Percentiles rank a stretch among this genome's conserved stretches.
These are phyloP conservation scores for Chloroclystis v-ata DNA, from an alignment of 2,888 invertebrate species.

Conservation along the genomic window DNA sequence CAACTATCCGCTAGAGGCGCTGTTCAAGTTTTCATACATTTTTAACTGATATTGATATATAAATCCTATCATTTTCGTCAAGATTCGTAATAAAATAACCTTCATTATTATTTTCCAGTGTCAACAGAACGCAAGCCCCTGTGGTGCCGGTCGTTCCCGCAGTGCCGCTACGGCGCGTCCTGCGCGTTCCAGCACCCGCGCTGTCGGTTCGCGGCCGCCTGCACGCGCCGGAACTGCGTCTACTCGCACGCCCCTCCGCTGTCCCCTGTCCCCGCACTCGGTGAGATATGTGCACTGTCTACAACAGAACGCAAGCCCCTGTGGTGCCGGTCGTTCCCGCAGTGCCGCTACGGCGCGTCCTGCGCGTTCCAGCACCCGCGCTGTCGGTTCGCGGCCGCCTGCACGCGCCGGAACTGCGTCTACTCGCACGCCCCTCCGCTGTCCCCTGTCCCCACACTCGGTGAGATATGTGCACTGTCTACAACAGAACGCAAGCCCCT, in stretches of 20 bases:
- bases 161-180: slow-evolving; percentile 92
- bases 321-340: slow-evolving; percentile 86
- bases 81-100: too few relatives aligned
- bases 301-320: slow-evolving; percentile 50
- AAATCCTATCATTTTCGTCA: too few relatives aligned
- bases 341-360: slow-evolving; percentile 92
- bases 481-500: slow-evolving; percentile 50
- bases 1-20: too few relatives aligned
- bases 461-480: slow-evolving; percentile 39
- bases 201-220: slow-evolving; percentile 92
- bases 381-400: slow-evolving; percentile 92
- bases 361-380: slow-evolving; percentile 95
- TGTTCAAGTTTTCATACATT: too few relatives aligned
- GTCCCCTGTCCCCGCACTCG: too few relatives aligned
- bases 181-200: slow-evolving; percentile 95
- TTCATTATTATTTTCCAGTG: too few relatives aligned
- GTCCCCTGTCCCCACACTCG: too few relatives aligned
- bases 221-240: slow-evolving; percentile 89
- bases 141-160: slow-evolving; percentile 86
- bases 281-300: slow-evolving; percentile 39
- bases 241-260: slow-evolving; percentile 82
- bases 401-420: slow-evolving; percentile 89
- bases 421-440: slow-evolving; percentile 82
- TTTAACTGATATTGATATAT: too few relatives aligned
- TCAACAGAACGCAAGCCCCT: slow-evolving; percentile 50